Base-by-base conservation (phyloP, 2,797 vertebrate species). In the Apogon hyalosoma region DNA sequence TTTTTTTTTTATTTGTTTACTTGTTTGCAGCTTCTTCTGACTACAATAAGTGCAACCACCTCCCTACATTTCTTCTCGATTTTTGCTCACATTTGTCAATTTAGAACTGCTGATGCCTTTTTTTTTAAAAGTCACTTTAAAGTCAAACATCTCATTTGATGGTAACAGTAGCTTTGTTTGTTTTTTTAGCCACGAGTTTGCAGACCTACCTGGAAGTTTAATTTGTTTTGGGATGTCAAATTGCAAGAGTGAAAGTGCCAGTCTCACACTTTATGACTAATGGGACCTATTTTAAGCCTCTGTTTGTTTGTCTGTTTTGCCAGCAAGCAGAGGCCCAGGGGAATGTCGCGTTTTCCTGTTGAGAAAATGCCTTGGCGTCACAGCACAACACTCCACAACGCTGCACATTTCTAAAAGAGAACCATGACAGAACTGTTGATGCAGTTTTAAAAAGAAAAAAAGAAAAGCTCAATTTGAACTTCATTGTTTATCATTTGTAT, bases 311-410 rank as follows among this genome's bases (percentile, higher is more conserved):
- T 31, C 47, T 68, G 53, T 60, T 51, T 36, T 39, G 63, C 56
- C 18, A 41, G 61, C 3, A 21, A 61, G 63, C 70, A 52, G 68
- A 77, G 59, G 52, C 36, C 55, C 55, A 40, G 63, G 60, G 52
- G 70, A 70, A 80, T 4, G 73, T 75, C 51, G 45, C 7, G 59
- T 86, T 80, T 88, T 90, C 77, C 81, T 87, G 71, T 79, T 57
- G 53, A 70, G 76, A 53, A 85, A 86, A 89, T 77, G 73, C 69
- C 80, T 86, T 70, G 53, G 72, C 56, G 6, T 79, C 58, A 63
- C 82, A 82, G 64, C 77, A 68, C 80, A 75, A 63, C 48, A 69
- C 69, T 66, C 47, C 54, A 62, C 50, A 67, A 57, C 56, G n/a
- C 59, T 56, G 58, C 69, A 57, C 77, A 57, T 41, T 58, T 50